phyloP scores from a whole-genome alignment of 2,888 invertebrate genomes.

The Apodemia hepburni region DNA sequence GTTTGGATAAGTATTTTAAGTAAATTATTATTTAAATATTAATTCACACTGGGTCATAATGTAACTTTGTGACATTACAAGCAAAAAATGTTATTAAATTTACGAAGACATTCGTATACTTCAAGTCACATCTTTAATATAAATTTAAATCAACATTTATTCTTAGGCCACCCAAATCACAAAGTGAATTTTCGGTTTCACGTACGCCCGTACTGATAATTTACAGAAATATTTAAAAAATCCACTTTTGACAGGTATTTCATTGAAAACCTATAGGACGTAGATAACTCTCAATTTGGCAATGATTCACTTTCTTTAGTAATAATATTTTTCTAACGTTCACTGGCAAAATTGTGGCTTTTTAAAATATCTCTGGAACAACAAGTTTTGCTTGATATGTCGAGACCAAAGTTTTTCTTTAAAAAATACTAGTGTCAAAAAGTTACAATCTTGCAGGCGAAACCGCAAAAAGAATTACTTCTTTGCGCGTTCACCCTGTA shows the following conservation, averaged over 20 bases:
- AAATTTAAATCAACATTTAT: not conserved
- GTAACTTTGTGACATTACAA: not conserved
- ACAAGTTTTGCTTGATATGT: not conserved
- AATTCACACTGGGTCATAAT: not conserved
- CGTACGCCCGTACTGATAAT: not conserved
- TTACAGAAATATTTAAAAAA: not conserved
- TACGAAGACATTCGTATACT: not conserved
- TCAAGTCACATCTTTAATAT: not conserved
- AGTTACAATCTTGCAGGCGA: not conserved
- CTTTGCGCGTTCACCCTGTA: not conserved
- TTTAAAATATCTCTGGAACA: not conserved
- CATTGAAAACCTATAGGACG: not conserved
- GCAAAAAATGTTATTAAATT: not conserved
- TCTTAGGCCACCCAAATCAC: slow-evolving; percentile 1
- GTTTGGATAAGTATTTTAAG: not conserved
- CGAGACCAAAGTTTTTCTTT: no score
- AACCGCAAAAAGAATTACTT: not conserved
- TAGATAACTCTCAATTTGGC: no score
- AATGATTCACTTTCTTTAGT: not conserved
- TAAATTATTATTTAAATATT: not conserved
- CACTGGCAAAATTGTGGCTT: not conserved
- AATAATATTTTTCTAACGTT: not conserved
- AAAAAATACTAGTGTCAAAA: not conserved
- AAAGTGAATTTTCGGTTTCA: not conserved
- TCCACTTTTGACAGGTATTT: not conserved